Percentiles rank a stretch among this genome's conserved stretches.
These are phyloP conservation scores for Cyprinus carpio DNA, from an alignment of 2,113 vertebrate genomes.

Conservation along the genomic window DNA sequence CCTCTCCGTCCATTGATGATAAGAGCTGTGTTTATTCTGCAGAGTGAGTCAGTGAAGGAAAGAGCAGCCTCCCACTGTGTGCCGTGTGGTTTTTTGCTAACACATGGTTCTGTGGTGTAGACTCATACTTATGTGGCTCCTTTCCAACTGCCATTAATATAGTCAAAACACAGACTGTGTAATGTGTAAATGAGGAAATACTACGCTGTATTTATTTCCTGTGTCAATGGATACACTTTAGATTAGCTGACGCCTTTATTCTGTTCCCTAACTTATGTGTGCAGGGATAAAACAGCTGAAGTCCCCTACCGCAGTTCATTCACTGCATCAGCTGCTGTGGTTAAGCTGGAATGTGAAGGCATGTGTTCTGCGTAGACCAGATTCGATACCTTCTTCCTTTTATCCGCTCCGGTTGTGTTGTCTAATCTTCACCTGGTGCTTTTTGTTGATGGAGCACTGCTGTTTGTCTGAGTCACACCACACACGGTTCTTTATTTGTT, in stretches of 20 bases:
- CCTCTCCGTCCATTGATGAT: slow-evolving; percentile 24
- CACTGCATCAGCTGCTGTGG: slow-evolving; percentile 25
- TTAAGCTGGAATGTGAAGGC: slow-evolving; percentile 22
- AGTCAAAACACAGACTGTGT: slow-evolving; percentile 16
- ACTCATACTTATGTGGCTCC: slow-evolving; percentile 18
- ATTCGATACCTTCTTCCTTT: slow-evolving; percentile 19
- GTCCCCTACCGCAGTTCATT: slow-evolving; percentile 8
- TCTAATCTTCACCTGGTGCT: slow-evolving; percentile 3
- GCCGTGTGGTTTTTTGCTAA: slow-evolving; percentile 19
- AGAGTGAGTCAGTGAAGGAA: slow-evolving; percentile 35
- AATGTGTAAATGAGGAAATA: neutral
- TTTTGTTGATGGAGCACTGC: neutral
- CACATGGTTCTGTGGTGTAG: slow-evolving; percentile 31
- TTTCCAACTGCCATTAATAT: slow-evolving; percentile 46
- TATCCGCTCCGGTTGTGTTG: slow-evolving; percentile 5
- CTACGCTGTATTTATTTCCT: slow-evolving; percentile 21
- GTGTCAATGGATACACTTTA: slow-evolving; percentile 9
- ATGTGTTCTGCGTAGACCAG: slow-evolving; percentile 9
- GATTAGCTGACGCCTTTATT: slow-evolving; percentile 5
- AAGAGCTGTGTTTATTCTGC: slow-evolving; percentile 35
- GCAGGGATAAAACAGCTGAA: slow-evolving; percentile 32
- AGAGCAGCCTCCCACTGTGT: neutral
- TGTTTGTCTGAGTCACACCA: slow-evolving; percentile 15
- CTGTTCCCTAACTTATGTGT: slow-evolving; percentile 7
- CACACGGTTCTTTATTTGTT: neutral